A percentile compares a stretch with the other conserved stretches of the same genome.
These are phyloP conservation scores for Antheraea yamamai DNA, from an alignment of 2,888 invertebrate genomes.

Conservation along the genomic window DNA sequence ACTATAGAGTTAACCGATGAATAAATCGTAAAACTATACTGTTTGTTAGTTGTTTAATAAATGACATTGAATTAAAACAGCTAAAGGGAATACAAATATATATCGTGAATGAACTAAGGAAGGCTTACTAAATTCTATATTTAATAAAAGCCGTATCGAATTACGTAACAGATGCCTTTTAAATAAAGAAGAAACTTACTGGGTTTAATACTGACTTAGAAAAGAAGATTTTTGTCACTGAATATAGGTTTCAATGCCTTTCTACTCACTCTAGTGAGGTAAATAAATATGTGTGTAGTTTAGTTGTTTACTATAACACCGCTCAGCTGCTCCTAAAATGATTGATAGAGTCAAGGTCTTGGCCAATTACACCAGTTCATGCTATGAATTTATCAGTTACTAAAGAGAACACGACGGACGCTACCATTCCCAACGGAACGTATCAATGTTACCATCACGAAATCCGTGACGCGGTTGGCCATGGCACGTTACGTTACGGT, in stretches of 20 bases:
- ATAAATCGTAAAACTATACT: conserved; percentile 19
- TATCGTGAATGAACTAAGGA: background rate
- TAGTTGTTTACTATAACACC: background rate
- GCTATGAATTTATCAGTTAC: too few relatives aligned
- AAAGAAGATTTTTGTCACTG: background rate
- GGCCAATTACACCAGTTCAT: too few relatives aligned
- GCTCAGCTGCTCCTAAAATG: background rate
- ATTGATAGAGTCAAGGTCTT: too few relatives aligned
- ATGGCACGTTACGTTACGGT: too few relatives aligned
- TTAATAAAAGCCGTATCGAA: background rate
- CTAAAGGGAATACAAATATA: background rate
- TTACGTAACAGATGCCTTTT: background rate
- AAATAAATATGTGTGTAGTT: background rate
- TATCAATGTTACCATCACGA: too few relatives aligned
- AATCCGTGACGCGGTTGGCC: too few relatives aligned
- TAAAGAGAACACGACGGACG: too few relatives aligned
- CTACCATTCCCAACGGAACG: too few relatives aligned
- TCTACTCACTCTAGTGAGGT: background rate
- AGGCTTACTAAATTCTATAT: background rate
- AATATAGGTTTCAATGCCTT: background rate
- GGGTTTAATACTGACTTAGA: background rate
- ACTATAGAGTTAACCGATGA: conserved; percentile 10
- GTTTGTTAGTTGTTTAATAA: background rate
- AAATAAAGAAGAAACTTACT: background rate
- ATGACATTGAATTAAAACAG: background rate